Evolutionary conservation across 2,888 invertebrate genomes (phyloP).

Genomic region (Dasypogon diadema): DNA sequence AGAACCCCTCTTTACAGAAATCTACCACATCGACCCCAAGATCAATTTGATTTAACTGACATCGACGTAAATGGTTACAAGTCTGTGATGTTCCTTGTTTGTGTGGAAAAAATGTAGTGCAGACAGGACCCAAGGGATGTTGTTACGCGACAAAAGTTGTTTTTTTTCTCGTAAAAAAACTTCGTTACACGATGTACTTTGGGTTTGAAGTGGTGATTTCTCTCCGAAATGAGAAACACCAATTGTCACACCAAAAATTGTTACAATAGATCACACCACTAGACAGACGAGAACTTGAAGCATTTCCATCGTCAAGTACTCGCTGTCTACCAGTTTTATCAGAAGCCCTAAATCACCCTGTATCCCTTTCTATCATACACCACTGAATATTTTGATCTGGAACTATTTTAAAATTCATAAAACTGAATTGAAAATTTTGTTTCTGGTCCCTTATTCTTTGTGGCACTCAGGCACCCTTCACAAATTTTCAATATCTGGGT

Average conservation of each 20-base stretch:
- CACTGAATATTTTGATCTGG: constrained; percentile 41
- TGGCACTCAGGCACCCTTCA: constrained; percentile 19
- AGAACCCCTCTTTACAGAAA: neutral
- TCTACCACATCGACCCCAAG: constrained; percentile 25
- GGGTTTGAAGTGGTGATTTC: constrained; percentile 41
- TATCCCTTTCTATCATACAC: constrained; percentile 6
- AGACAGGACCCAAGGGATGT: too few species aligned
- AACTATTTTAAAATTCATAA: constrained; percentile 52
- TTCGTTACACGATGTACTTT: neutral
- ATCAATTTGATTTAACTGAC: constrained; percentile 49
- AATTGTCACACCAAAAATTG: constrained; percentile 11
- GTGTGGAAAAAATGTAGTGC: too few species aligned
- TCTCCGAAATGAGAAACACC: constrained; percentile 27
- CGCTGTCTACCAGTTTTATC: neutral
- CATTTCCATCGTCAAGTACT: neutral
- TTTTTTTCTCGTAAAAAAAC: neutral
- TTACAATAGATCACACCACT: constrained; percentile 24
- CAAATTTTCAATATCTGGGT: constrained; percentile 5
- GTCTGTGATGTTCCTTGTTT: constrained; percentile 66
- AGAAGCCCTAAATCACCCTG: constrained; percentile 30
- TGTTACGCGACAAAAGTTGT: too few species aligned
- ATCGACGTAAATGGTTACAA: constrained; percentile 57
- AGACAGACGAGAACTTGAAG: constrained; percentile 16
- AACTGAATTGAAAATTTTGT: constrained; percentile 45
- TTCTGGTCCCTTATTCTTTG: constrained; percentile 31